Evolutionary conservation across 2,113 vertebrate species (phyloP).

Genomic region (Centropus bengalensis): DNA sequence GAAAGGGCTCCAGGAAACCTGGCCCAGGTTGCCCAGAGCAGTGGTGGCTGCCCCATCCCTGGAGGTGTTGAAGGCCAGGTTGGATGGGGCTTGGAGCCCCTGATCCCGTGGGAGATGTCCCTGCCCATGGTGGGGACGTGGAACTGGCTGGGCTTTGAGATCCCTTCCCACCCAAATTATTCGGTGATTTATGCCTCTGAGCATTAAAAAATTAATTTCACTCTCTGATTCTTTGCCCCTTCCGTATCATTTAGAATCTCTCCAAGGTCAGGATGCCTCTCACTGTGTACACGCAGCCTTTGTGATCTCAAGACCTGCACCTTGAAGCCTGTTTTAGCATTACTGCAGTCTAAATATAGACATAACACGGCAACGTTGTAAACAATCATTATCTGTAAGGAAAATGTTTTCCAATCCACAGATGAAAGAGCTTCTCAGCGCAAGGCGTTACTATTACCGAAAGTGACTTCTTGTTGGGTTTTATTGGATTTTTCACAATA

Average conservation of each 20-base stretch:
- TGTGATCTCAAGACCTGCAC: not conserved
- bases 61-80: too few relatives aligned
- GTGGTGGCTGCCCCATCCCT: too few relatives aligned
- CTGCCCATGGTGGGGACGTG: too few relatives aligned
- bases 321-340: not conserved
- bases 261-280: not conserved
- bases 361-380: not conserved
- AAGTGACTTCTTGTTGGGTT: not conserved
- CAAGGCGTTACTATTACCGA: not conserved
- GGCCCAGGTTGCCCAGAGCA: too few relatives aligned
- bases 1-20: too few relatives aligned
- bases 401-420: not conserved
- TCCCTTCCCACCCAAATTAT: too few relatives aligned
- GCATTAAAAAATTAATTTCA: not conserved
- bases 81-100: too few relatives aligned
- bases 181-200: not conserved
- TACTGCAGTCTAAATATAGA: not conserved
- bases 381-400: not conserved
- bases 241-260: rapidly evolving
- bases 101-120: too few relatives aligned
- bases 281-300: rapidly evolving
- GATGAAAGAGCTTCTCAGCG: not conserved
- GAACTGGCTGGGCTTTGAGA: too few relatives aligned
- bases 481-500: not conserved
- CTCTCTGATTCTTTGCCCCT: not conserved